These are phyloP conservation scores for Ferdinandea cuprea DNA, from an alignment of 2,888 invertebrate genomes.

Conservation along the genomic window DNA sequence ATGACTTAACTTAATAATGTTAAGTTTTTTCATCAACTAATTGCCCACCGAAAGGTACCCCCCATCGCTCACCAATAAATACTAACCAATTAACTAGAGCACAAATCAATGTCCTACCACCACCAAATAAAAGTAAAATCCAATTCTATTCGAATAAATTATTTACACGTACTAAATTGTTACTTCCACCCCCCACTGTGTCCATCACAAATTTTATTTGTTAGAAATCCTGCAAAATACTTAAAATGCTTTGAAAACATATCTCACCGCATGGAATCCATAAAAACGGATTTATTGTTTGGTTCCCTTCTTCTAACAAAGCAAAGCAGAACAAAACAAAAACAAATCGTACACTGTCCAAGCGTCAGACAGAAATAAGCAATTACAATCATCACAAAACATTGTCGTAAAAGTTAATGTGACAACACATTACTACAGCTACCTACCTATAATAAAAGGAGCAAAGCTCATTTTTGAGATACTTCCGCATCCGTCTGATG, in stretches of 20 bases:
- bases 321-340: constrained; percentile 50
- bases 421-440: constrained; percentile 37
- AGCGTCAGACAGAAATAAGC: constrained; percentile 45
- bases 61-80: neutral
- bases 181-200: constrained; percentile 11
- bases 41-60: constrained; percentile 9
- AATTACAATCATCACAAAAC: constrained; percentile 71
- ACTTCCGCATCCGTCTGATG: constrained; percentile 29
- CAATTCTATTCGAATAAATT: constrained; percentile 49
- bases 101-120: constrained; percentile 50
- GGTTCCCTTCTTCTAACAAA: too few relatives aligned
- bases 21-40: constrained; percentile 42
- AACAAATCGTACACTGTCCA: constrained; percentile 37
- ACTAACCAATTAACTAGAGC: constrained; percentile 42
- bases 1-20: too few relatives aligned
- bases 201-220: neutral
- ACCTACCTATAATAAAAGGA: constrained; percentile 10
- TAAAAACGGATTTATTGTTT: constrained; percentile 60
- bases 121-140: constrained; percentile 8
- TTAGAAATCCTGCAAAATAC: constrained; percentile 13
- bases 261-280: constrained; percentile 51
- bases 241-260: constrained; percentile 33
- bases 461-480: constrained; percentile 10
- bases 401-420: constrained; percentile 65
- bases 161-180: constrained; percentile 52